Conservation (phyloP, 2,113 vertebrate species). For the Bostrychus sinensis region DNA sequence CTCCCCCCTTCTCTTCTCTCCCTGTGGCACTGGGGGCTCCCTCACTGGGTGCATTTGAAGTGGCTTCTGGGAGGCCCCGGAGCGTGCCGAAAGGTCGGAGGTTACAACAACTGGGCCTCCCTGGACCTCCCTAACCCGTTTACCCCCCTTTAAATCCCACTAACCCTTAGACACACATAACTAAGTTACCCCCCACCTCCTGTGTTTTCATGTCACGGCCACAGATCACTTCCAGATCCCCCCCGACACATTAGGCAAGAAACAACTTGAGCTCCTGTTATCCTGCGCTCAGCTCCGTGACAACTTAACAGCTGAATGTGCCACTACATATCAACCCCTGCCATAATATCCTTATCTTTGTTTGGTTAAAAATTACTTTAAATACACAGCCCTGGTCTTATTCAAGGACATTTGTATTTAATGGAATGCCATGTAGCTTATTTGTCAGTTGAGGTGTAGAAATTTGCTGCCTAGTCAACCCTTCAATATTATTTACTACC, state of each 20-base stretch:
- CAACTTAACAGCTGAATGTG: constrained; percentile 24
- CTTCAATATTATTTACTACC: too few relatives aligned
- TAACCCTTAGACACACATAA: constrained; percentile 32
- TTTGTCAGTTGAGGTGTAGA: too few relatives aligned
- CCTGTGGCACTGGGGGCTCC: constrained; percentile 49
- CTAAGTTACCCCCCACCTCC: constrained; percentile 17
- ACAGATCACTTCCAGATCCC: constrained; percentile 72
- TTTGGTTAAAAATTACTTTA: constrained; percentile 9
- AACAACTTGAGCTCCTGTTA: constrained; percentile 26
- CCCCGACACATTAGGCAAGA: constrained; percentile 36
- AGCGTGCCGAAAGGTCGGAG: constrained; percentile 78
- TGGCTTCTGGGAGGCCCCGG: constrained; percentile 77
- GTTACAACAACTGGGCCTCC: constrained; percentile 79
- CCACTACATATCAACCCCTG: not conserved
- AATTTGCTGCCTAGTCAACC: too few relatives aligned
- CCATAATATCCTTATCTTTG: constrained; percentile 5
- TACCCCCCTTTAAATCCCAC: constrained; percentile 38
- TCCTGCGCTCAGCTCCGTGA: constrained; percentile 18
- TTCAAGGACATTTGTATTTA: too few relatives aligned
- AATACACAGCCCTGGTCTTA: not conserved
- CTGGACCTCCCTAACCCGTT: constrained; percentile 54
- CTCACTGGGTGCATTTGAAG: constrained; percentile 72
- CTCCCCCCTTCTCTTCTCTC: constrained; percentile 3
- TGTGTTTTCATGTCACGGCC: constrained; percentile 48
- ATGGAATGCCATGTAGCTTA: too few relatives aligned